Conservation (phyloP, 2,113 vertebrate genomes). For the Anhinga rufa region DNA sequence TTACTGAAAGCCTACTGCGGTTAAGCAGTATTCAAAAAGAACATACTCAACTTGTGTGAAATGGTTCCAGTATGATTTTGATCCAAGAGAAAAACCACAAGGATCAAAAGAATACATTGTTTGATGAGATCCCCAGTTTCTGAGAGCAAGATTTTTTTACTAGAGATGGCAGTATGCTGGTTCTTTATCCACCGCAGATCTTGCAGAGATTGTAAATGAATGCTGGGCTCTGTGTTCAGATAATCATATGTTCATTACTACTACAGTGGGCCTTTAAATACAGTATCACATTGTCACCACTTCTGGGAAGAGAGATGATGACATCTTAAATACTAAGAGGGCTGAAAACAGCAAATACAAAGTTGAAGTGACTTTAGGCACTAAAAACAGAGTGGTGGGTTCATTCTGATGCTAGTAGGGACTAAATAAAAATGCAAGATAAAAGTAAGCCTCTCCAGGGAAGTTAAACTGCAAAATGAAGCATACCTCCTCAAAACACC, state of each 20-base stretch:
- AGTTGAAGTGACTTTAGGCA: background rate
- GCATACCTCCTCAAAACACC: background rate
- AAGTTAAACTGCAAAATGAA: background rate
- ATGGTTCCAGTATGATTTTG: background rate
- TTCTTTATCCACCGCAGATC: background rate
- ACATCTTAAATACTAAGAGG: background rate
- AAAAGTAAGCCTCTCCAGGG: background rate
- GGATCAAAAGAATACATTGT: background rate
- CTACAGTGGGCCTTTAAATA: background rate
- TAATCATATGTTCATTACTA: background rate
- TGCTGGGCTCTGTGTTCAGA: background rate
- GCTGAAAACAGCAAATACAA: background rate
- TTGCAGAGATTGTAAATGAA: background rate
- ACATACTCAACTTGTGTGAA: background rate
- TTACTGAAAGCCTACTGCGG: background rate
- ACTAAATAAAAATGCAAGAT: background rate
- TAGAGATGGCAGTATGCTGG: background rate
- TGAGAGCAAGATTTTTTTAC: background rate
- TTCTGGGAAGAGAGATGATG: background rate
- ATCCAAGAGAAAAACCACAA: background rate
- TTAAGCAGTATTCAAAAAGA: background rate
- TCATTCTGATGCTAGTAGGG: background rate
- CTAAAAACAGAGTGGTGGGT: background rate
- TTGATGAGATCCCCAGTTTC: background rate
- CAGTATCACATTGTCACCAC: background rate